Base-by-base conservation (phyloP, 2,888 invertebrate genomes). In the Macrosiphum euphorbiae region DNA sequence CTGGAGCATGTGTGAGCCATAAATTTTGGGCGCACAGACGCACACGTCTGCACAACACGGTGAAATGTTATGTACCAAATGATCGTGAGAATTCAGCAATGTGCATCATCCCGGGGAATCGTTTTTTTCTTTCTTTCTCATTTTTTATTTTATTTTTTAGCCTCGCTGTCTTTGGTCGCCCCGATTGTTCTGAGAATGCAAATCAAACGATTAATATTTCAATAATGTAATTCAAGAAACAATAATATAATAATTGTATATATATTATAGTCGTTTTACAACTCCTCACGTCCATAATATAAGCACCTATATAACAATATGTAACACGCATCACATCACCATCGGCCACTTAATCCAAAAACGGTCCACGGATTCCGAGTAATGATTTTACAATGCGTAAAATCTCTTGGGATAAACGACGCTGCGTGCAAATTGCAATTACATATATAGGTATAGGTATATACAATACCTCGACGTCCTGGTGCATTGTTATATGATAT, bases 171-270 rank as follows among this genome's bases (percentile, higher is more conserved):
- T 86, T 47, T 26, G 47, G 26, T 61, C 89, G 55, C 84, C 78
- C 50, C 89, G 88, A 84, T 93, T 26, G 58, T 93, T 93, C 92
- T n/a, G 92, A 26, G 92, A 93, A 93, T 93, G 67, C 92, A 52
- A 92, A 93, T 93, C 58, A 55, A 89, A 88, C 92, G 58, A 93
- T 84, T 85, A 88, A 92, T 55, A 41, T 61, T 91, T 50, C 84
- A 44, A 52, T 50, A 90, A 44, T 92, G 44, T 50, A 44, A 78
- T 78, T 78, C 35, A 78, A 78, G 35, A 78, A 78, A 78, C 87
- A 61, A 92, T 92, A 87, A 41, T 24, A 58, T 8, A 58, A 58
- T 58, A 58, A 58, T 26, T 58, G 58, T 41, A 16, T 50, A 87
- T 44, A 44, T 44, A 44, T 44, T 44, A 44, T 35, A 52, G 50